These are phyloP conservation scores for Ceyx cyanopectus DNA, from an alignment of 2,113 vertebrate species.

Conservation along the genomic window DNA sequence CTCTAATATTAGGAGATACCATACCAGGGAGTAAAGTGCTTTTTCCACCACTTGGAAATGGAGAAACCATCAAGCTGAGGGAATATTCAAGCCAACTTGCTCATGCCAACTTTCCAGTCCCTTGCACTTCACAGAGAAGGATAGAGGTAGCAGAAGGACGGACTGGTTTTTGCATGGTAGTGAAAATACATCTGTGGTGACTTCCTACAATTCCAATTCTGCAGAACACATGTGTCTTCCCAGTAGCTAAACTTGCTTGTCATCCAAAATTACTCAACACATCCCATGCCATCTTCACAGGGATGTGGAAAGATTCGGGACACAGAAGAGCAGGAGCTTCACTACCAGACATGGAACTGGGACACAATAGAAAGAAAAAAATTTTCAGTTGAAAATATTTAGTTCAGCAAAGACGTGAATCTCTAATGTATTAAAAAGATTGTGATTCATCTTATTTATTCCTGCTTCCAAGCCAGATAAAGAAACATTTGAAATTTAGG, in stretches of 20 bases:
- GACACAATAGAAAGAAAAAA: background rate
- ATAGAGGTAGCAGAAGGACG: background rate
- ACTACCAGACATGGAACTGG: rapidly evolving
- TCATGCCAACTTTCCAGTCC: background rate
- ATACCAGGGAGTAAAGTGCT: background rate
- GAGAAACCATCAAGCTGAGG: background rate
- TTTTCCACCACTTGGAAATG: background rate
- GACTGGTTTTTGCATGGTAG: background rate
- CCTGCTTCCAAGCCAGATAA: background rate
- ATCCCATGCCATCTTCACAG: background rate
- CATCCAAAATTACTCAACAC: background rate
- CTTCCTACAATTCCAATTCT: background rate
- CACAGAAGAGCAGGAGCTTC: background rate
- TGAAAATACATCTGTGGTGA: constrained; percentile 8
- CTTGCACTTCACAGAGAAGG: background rate
- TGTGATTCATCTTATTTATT: background rate
- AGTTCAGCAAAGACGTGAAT: background rate
- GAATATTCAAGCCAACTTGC: background rate
- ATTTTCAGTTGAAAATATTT: background rate
- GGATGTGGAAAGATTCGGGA: background rate
- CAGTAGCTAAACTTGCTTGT: background rate
- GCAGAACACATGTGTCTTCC: background rate
- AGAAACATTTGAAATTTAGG: background rate
- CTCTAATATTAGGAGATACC: background rate
- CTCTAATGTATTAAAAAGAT: background rate